Evolutionary conservation across 2,888 invertebrate species (phyloP).

Genomic region (Coecobrya sp.): DNA sequence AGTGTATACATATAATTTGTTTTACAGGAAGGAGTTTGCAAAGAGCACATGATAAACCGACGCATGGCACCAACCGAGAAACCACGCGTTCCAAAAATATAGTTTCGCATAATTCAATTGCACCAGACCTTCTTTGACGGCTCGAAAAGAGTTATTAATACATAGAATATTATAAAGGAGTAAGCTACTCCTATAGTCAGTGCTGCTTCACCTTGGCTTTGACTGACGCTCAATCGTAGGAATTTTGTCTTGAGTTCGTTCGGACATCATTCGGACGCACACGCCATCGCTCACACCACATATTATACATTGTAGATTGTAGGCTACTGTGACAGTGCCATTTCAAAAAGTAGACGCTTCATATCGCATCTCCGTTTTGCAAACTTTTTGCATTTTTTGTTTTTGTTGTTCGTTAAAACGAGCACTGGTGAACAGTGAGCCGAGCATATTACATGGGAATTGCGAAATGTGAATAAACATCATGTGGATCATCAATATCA

Average conservation of each 20-base stretch:
- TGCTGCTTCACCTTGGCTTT: constrained; percentile 62
- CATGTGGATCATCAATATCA: too few species aligned
- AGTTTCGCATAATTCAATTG: constrained; percentile 34
- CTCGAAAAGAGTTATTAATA: background rate
- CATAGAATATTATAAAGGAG: background rate
- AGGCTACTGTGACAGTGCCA: background rate
- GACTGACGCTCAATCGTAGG: constrained; percentile 50
- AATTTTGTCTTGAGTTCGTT: constrained; percentile 21
- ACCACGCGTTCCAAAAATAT: constrained; percentile 41
- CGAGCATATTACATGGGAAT: too few species aligned
- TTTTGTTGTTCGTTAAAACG: too few species aligned
- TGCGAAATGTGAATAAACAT: too few species aligned
- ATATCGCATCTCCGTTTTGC: too few species aligned
- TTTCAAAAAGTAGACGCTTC: background rate
- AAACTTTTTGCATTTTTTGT: too few species aligned
- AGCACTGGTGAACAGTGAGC: too few species aligned
- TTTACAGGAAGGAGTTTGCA: constrained; percentile 1
- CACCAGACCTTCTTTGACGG: constrained; percentile 25
- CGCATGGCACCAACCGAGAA: constrained; percentile 31
- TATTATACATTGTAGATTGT: too few species aligned
- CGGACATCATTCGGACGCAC: constrained; percentile 43
- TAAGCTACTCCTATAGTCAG: background rate
- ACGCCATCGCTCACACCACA: background rate
- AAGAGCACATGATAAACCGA: constrained; percentile 42
- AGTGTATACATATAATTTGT: constrained; percentile 19